These are phyloP conservation scores for Adela reaumurella DNA, from an alignment of 2,888 invertebrate genomes.

Conservation along the genomic window DNA sequence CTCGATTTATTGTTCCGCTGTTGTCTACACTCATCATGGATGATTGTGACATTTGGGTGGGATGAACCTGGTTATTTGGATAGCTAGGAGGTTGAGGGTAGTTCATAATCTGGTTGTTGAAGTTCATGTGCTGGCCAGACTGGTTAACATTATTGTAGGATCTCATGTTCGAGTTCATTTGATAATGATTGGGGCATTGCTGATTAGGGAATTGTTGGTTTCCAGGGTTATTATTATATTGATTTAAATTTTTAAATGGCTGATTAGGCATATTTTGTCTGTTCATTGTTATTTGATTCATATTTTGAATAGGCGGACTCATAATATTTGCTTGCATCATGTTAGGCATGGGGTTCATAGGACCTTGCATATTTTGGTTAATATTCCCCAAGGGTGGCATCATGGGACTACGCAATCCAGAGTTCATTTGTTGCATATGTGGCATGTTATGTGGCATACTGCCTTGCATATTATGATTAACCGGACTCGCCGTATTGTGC, in stretches of 20 bases:
- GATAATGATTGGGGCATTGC: constrained; percentile 23
- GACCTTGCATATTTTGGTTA: constrained; percentile 27
- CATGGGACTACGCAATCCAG: constrained; percentile 31
- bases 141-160: constrained; percentile 41
- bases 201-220: constrained; percentile 13
- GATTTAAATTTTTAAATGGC: constrained; percentile 25
- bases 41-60: constrained; percentile 42
- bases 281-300: constrained; percentile 31
- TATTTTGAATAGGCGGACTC: constrained; percentile 22
- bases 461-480: constrained; percentile 21
- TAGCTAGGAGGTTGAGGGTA: constrained; percentile 34
- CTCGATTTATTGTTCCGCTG: constrained; percentile 39
- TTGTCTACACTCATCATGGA: constrained; percentile 49
- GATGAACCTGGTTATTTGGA: constrained; percentile 33
- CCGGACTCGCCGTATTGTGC: constrained; percentile 41
- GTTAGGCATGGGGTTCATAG: constrained; percentile 4
- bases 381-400: too few relatives aligned
- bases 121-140: constrained; percentile 30
- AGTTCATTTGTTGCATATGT: constrained; percentile 41
- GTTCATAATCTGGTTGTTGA: constrained; percentile 33
- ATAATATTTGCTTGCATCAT: constrained; percentile 1
- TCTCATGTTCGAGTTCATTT: constrained; percentile 34
- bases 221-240: constrained; percentile 28
- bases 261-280: constrained; percentile 31
- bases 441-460: constrained; percentile 21